Evolutionary conservation across 92 coral and sea anemone species (phyloP), one percentile per base, ranked within the genome.

Genomic region (Zoanthus solanderi): DNA sequence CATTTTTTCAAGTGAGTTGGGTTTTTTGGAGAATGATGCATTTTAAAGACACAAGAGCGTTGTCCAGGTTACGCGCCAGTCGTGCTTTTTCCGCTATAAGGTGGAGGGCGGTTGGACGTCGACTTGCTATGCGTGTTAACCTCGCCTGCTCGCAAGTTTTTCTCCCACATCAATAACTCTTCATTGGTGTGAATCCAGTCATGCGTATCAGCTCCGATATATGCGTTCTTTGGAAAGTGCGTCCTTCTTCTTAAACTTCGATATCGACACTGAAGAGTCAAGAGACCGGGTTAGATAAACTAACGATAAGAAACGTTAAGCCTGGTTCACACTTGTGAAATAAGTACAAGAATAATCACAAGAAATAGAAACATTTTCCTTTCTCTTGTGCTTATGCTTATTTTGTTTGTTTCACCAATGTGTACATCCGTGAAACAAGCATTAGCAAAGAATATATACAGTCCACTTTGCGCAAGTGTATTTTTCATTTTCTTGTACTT

Each of bases 111-210:
- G 60, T 47, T 81, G 3, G 85, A 80, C 0, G 11, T 53, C 0
- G 85, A 13, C 63, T 66, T 29, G 11, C 45, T 31, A 37, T 81
- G 56, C 45, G 93, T 73, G 88, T 89, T 95, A 17, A 95, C 88
- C 85, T 95, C 98, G 2, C 94, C 72, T 37, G 98, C 98, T 37
- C 98, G 84, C 31, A 95, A 90, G 57, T 95, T 95, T 78, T 96
- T 47, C 83, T 95, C 98, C 98, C 98, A 95, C 98, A 95, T 95
- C 47, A 91, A 56, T 14, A 95, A 86, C 11, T 95, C 95, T 13
- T 95, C 94, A 54, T 89, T 93, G 68, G 96, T 91, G 44, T 92
- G 89, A 13, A 91, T 89, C 98, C 98, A 95, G 6, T 90, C 90
- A 68, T 90, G 89, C 44, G 92, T 88, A 32, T 93, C 92, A 14